phyloP scores from a whole-genome alignment of 2,888 invertebrate genomes.

The Hetaerina titia region DNA sequence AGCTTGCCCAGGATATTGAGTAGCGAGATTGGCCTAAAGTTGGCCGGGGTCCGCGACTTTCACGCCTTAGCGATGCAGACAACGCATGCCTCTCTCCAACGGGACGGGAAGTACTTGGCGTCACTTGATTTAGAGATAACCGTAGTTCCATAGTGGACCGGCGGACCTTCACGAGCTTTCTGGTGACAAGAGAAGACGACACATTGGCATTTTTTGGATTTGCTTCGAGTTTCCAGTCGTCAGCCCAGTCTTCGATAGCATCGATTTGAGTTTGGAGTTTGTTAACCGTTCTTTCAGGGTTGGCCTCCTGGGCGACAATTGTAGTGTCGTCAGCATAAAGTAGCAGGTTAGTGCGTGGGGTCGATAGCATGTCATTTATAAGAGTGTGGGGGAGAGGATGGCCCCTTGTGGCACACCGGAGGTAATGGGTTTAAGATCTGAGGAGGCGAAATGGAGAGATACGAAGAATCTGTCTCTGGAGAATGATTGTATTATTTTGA shows the following conservation, averaged over 20 bases:
- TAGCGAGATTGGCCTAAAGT: no score
- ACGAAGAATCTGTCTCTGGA: no score
- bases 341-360: not conserved
- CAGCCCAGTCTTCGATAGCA: not conserved
- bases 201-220: not conserved
- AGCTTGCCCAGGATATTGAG: no score
- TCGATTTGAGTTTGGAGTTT: not conserved
- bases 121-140: no score
- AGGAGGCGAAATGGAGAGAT: no score
- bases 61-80: no score
- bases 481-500: no score
- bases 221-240: not conserved
- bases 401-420: not conserved
- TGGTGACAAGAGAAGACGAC: not conserved
- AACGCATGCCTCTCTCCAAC: no score
- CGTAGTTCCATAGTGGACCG: no score
- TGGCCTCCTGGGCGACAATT: not conserved
- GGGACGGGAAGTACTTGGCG: no score
- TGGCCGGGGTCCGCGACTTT: no score
- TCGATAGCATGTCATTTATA: not conserved
- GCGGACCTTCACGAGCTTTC: not conserved
- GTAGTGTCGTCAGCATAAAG: not conserved
- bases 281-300: not conserved
- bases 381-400: conserved; percentile 1
- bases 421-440: not conserved